phyloP scores from a whole-genome alignment of 2,113 vertebrate genomes.

The Macrotis lagotis region DNA sequence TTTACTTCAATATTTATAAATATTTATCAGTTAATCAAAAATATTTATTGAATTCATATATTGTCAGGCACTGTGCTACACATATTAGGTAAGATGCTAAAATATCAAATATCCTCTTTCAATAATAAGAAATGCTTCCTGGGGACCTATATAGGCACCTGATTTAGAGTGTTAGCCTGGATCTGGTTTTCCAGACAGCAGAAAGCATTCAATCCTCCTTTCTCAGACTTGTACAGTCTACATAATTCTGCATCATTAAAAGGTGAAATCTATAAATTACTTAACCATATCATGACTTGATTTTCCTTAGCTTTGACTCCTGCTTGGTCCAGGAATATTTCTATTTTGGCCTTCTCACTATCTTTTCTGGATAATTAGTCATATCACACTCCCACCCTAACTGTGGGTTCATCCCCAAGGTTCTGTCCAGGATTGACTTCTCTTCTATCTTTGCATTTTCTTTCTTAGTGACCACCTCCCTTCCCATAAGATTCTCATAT shows the following conservation, averaged over 20 bases:
- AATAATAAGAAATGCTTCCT: neutral
- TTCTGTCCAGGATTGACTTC: neutral
- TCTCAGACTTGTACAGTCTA: neutral
- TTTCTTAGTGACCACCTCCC: no score
- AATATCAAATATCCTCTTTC: neutral
- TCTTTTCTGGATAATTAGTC: neutral
- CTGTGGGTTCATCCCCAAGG: neutral
- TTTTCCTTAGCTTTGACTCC: neutral
- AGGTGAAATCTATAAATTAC: neutral
- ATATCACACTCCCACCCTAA: neutral
- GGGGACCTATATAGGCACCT: neutral
- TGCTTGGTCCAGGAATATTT: neutral
- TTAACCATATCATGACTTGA: neutral
- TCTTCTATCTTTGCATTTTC: neutral
- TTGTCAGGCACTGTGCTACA: neutral
- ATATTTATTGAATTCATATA: neutral
- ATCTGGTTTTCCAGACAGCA: neutral
- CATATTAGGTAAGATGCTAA: neutral
- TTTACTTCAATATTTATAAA: neutral
- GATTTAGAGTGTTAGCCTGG: neutral
- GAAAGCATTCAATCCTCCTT: neutral
- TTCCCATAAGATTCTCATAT: neutral
- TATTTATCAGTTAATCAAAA: conserved; percentile 26
- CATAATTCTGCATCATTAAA: neutral
- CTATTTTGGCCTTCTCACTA: neutral